Conservation (phyloP, 2,797 vertebrate species). For the Artibeus lituratus region DNA sequence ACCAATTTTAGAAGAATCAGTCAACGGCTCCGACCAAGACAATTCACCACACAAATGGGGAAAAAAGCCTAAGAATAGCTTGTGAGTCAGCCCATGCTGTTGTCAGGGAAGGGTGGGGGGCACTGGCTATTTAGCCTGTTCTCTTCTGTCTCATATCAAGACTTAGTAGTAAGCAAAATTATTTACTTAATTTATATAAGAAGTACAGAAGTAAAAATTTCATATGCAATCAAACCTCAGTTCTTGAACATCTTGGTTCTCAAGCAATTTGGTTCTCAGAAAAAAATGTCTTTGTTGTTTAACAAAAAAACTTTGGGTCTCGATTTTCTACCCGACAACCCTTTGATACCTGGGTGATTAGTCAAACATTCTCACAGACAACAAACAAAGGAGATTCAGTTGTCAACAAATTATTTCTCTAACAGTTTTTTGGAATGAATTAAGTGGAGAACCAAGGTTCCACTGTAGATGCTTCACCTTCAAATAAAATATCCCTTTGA, state of each 20-base stretch:
- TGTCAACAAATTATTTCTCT: no score
- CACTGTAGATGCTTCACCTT: not conserved
- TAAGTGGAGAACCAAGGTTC: no score
- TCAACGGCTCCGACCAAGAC: conserved; percentile 53
- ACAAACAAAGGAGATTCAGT: no score
- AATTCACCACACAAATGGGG: conserved; percentile 46
- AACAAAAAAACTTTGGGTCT: not conserved
- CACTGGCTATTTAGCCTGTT: not conserved
- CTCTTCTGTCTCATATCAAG: not conserved
- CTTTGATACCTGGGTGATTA: no score
- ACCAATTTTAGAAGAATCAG: conserved; percentile 41
- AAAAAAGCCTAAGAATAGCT: conserved; percentile 42
- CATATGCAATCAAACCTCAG: not conserved
- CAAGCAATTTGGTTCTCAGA: not conserved
- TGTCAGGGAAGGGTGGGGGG: fast-evolving
- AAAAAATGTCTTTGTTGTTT: not conserved
- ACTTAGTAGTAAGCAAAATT: conserved; percentile 36
- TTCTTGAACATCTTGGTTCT: not conserved
- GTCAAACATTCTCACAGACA: no score
- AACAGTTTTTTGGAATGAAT: no score
- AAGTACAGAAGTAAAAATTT: not conserved
- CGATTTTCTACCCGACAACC: no score
- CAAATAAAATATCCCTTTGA: conserved; percentile 39
- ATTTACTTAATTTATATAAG: conserved; percentile 8
- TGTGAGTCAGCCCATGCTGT: conserved; percentile 35